Evolutionary conservation across 2,888 invertebrate genomes (phyloP).

Genomic region (Hylaea fasciaria): DNA sequence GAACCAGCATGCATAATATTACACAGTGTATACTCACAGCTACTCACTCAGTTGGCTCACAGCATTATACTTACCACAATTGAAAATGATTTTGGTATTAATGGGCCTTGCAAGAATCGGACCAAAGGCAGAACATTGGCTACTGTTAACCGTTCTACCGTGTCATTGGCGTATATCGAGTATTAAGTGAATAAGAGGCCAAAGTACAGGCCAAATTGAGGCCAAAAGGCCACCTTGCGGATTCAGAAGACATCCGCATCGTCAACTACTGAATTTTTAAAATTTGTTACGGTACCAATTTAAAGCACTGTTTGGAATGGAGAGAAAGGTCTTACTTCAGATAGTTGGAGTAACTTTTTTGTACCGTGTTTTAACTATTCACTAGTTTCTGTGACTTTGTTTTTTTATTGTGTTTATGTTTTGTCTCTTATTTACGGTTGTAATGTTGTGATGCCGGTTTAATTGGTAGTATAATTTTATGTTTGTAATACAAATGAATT

Average conservation of each 20-base stretch:
- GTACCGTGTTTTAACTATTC: conserved; percentile 1
- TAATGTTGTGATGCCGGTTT: no score
- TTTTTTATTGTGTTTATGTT: no score
- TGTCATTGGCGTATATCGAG: conserved; percentile 35
- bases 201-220: conserved; percentile 30
- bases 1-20: no score
- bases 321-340: conserved; percentile 22
- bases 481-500: no score
- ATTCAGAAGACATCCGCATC: conserved; percentile 38
- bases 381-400: not conserved
- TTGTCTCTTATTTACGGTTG: no score
- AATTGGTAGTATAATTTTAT: no score
- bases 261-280: conserved; percentile 40
- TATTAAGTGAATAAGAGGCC: conserved; percentile 47
- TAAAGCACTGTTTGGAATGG: conserved; percentile 37
- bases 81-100: no score
- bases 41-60: no score
- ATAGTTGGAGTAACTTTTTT: conserved; percentile 19
- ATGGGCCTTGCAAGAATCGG: not conserved
- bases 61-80: no score
- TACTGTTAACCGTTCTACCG: conserved; percentile 11
- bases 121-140: not conserved
- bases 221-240: conserved; percentile 38
- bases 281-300: conserved; percentile 33
- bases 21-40: no score